These are phyloP conservation scores for Cyanistes caeruleus DNA, from an alignment of 2,113 vertebrate species.

Conservation along the genomic window DNA sequence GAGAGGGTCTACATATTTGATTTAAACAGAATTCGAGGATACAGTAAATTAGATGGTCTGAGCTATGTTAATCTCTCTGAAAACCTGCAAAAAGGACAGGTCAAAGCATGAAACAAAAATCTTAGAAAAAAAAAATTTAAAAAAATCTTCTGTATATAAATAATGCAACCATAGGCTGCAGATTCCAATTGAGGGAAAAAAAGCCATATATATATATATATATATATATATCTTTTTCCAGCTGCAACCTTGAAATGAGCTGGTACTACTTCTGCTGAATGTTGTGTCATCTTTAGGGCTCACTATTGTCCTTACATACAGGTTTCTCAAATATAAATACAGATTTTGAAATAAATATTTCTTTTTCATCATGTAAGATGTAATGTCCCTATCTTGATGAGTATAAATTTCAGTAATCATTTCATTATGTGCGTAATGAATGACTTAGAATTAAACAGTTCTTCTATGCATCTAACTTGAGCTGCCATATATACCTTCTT, in stretches of 20 bases:
- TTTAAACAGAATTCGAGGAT: background rate
- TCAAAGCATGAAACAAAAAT: background rate
- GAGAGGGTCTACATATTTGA: background rate
- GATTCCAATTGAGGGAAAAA: background rate
- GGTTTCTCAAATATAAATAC: background rate
- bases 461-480: background rate
- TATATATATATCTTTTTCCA: background rate
- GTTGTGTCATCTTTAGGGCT: background rate
- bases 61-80: background rate
- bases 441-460: background rate
- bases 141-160: background rate
- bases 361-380: background rate
- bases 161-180: background rate
- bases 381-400: background rate
- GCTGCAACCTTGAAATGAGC: background rate
- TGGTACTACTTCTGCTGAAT: background rate
- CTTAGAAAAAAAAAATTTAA: background rate
- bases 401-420: background rate
- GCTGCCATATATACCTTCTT: background rate
- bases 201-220: background rate
- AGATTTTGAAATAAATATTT: background rate
- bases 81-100: background rate
- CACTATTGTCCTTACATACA: background rate
- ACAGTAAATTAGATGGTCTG: background rate
- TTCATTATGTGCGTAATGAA: background rate